Evolutionary conservation across 2,797 vertebrate genomes (phyloP).

Genomic region (Poeciliopsis infans): DNA sequence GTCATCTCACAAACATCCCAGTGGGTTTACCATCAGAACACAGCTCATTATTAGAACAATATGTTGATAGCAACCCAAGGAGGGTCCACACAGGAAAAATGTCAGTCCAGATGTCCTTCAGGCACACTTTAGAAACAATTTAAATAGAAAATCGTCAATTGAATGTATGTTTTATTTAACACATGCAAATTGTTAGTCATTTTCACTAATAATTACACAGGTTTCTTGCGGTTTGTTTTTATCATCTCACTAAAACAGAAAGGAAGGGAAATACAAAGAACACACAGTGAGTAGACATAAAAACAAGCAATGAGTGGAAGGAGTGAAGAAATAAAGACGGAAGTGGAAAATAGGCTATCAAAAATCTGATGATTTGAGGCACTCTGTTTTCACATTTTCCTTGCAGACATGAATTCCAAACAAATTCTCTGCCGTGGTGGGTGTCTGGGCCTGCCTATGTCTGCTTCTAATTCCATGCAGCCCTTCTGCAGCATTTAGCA

Average conservation of each 20-base stretch:
- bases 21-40: constrained; percentile 46
- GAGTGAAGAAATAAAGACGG: constrained; percentile 1
- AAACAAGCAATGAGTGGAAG: constrained; percentile 4
- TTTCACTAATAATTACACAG: not conserved
- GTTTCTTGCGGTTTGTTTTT: constrained; percentile 1
- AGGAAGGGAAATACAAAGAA: not conserved
- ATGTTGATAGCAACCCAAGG: constrained; percentile 30
- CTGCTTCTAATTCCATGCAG: constrained; percentile 78
- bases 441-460: constrained; percentile 85
- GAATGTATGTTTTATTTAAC: constrained; percentile 4
- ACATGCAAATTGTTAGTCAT: not conserved
- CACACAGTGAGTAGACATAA: not conserved
- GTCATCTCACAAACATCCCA: constrained; percentile 46
- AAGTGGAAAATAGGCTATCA: constrained; percentile 49
- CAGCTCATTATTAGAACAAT: constrained; percentile 47
- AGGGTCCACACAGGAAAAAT: constrained; percentile 27
- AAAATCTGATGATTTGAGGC: constrained; percentile 72
- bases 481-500: constrained; percentile 80
- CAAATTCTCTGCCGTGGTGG: constrained; percentile 81
- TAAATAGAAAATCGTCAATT: not conserved
- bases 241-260: not conserved
- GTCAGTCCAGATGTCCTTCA: constrained; percentile 25
- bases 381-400: constrained; percentile 84
- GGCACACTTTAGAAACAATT: constrained; percentile 8
- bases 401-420: constrained; percentile 91